phyloP scores from a whole-genome alignment of 2,888 invertebrate species.

The Amphipyra tragopoginis region DNA sequence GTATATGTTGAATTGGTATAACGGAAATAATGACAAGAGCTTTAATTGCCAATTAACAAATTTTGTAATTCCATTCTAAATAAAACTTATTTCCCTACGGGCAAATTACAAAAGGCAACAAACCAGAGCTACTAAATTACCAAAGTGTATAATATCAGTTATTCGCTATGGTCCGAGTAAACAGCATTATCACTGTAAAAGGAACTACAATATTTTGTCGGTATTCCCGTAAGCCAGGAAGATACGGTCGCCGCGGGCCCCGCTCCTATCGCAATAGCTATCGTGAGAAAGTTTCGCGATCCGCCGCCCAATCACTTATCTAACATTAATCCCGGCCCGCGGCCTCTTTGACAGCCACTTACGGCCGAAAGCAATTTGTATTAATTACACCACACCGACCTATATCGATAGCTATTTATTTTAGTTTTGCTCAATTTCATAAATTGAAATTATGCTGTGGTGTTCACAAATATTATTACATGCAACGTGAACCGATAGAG shows the following conservation, averaged over 20 bases:
- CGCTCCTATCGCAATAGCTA: slow-evolving; percentile 69
- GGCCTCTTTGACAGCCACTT: slow-evolving; percentile 82
- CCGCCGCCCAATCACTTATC: slow-evolving; percentile 77
- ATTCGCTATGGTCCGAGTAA: slow-evolving; percentile 46
- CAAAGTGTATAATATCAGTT: slow-evolving; percentile 22
- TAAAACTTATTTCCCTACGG: slow-evolving; percentile 3
- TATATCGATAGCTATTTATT: slow-evolving; percentile 68
- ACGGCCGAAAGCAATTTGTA: slow-evolving; percentile 79
- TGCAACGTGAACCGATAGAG: slow-evolving; percentile 11
- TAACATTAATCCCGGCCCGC: slow-evolving; percentile 76
- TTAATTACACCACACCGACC: slow-evolving; percentile 78
- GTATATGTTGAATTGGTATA: slow-evolving; percentile 5
- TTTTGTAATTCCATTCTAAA: slow-evolving; percentile 9
- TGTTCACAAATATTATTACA: slow-evolving; percentile 16
- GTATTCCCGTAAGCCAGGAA: slow-evolving; percentile 61
- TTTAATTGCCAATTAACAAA: slow-evolving; percentile 14
- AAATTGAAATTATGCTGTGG: slow-evolving; percentile 24
- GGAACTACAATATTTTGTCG: slow-evolving; percentile 66
- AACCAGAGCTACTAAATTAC: slow-evolving; percentile 26
- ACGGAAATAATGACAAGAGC: slow-evolving; percentile 2
- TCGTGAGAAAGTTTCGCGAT: slow-evolving; percentile 86
- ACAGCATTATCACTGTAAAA: slow-evolving; percentile 61
- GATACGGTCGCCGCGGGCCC: slow-evolving; percentile 59
- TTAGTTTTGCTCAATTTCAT: slow-evolving; percentile 54
- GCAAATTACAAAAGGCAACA: slow-evolving; percentile 10